Conservation (phyloP, 92 coral and sea anemone genomes). For the Pocillopora meandrina region DNA sequence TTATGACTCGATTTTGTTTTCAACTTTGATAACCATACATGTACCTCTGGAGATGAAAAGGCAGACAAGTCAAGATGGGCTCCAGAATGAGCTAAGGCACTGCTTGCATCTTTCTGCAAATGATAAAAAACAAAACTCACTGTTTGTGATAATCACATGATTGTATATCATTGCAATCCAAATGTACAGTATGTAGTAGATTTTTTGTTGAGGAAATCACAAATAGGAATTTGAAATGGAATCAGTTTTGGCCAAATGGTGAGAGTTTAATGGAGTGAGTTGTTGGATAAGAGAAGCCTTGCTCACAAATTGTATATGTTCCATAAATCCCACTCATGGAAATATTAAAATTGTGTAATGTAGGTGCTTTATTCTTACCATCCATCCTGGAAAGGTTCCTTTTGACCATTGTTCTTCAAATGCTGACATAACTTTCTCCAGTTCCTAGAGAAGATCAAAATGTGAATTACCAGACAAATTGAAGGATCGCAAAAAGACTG, state of each 20-base stretch:
- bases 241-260: too few species aligned
- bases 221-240: too few species aligned
- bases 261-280: too few species aligned
- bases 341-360: not conserved
- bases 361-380: conserved; percentile 51
- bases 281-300: too few species aligned
- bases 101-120: conserved; percentile 94
- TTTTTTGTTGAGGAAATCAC: not conserved
- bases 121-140: not conserved
- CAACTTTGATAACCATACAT: too few species aligned
- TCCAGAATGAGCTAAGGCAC: conserved; percentile 96
- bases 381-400: conserved; percentile 98
- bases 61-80: conserved; percentile 98
- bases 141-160: too few species aligned
- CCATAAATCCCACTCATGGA: too few species aligned
- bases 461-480: not conserved
- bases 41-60: conserved; percentile 96
- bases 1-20: too few species aligned
- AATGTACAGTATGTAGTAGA: not conserved
- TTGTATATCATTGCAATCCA: too few species aligned
- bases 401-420: conserved; percentile 88
- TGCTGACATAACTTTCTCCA: conserved; percentile 63
- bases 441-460: conserved; percentile 58
- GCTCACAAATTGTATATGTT: too few species aligned
- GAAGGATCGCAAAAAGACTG: not conserved